A percentile compares a stretch with the other conserved stretches of the same genome.
Conservation (phyloP, 23 tunicate species). For the Halocynthia roretzi region DNA sequence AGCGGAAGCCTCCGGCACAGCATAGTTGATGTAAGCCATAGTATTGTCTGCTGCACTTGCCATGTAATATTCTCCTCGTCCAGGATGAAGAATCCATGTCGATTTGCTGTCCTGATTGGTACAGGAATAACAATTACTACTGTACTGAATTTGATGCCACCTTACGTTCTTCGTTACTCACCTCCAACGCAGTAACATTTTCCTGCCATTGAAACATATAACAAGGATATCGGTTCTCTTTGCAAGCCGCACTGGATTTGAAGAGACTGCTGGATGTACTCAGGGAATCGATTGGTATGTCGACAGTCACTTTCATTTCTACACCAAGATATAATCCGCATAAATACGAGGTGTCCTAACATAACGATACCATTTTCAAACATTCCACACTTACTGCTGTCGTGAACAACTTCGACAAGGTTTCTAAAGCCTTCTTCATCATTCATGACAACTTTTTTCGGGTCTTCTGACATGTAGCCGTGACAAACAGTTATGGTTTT, state of each 20-base stretch:
- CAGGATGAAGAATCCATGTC: slow-evolving; percentile 19
- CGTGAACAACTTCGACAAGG: slow-evolving; percentile 5
- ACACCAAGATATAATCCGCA: neutral
- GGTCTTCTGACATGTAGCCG: slow-evolving; percentile 11
- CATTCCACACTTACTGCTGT: neutral
- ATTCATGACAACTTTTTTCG: neutral
- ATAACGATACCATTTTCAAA: neutral
- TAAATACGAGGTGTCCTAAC: neutral
- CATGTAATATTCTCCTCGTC: slow-evolving; percentile 21
- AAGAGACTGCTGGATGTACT: slow-evolving; percentile 10
- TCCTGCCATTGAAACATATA: slow-evolving; percentile 1
- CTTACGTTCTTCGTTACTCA: neutral
- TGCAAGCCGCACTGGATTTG: slow-evolving; percentile 13
- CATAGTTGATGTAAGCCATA: slow-evolving; percentile 36
- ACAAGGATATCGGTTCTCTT: neutral
- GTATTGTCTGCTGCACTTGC: slow-evolving; percentile 6
- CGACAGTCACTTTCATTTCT: slow-evolving; percentile 29
- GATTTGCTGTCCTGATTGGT: slow-evolving; percentile 15
- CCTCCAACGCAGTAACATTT: neutral
- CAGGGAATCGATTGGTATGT: slow-evolving; percentile 33
- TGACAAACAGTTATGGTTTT: slow-evolving; percentile 1
- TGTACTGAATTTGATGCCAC: neutral
- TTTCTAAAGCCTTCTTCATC: slow-evolving; percentile 7
- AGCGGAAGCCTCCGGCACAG: slow-evolving; percentile 1
- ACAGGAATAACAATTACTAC: slow-evolving; percentile 16